Evolutionary conservation across 2,113 vertebrate species (phyloP).

Genomic region (Hemichromis elongatus): DNA sequence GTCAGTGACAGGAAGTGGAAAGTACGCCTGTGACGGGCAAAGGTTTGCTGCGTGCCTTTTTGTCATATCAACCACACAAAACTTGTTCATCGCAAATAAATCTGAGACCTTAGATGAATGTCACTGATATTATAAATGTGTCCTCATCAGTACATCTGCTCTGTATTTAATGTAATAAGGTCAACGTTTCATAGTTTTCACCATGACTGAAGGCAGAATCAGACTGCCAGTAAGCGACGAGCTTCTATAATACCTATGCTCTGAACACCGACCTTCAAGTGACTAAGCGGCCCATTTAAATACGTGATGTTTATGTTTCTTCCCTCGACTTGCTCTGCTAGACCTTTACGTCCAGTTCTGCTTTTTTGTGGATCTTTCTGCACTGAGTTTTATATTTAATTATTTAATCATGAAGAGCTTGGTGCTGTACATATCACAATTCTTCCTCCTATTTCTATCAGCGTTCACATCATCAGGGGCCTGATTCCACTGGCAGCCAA

Average conservation of each 20-base stretch:
- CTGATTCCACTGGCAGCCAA: too few relatives aligned
- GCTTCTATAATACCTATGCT: neutral
- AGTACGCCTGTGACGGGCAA: neutral
- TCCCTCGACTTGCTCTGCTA: neutral
- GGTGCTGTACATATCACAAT: too few relatives aligned
- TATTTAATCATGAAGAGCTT: too few relatives aligned
- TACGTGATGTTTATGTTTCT: neutral
- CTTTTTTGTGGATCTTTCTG: neutral
- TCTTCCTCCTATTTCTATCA: too few relatives aligned
- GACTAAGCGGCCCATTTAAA: neutral
- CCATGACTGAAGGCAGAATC: rapidly evolving
- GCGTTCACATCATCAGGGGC: too few relatives aligned
- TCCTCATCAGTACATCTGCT: neutral
- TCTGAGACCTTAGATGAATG: neutral
- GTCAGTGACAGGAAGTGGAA: conserved; percentile 56
- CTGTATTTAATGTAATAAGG: neutral
- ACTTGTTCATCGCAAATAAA: neutral
- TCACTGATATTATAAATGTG: neutral
- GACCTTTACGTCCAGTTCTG: rapidly evolving
- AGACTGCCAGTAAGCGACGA: rapidly evolving
- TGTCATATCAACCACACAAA: neutral
- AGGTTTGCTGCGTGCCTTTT: neutral
- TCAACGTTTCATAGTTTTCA: neutral
- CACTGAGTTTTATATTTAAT: too few relatives aligned
- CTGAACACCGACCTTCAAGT: neutral